Percentiles rank a stretch among this genome's conserved stretches.
phyloP scores from a whole-genome alignment of 1,140 invertebrate genomes.

The Caenorhabditis brenneri region DNA sequence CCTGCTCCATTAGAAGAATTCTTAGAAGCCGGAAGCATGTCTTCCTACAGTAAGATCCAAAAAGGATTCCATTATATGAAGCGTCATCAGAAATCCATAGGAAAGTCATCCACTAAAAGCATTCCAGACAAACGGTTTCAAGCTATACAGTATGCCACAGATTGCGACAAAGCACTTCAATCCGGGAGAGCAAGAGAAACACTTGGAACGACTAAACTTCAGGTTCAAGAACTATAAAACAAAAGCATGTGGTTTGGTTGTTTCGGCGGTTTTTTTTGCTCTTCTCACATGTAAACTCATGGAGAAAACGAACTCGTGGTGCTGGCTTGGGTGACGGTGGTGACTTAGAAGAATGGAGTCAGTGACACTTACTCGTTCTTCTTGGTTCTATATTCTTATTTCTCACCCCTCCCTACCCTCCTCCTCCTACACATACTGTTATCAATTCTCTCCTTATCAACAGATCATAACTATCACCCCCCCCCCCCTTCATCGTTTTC shows the following conservation, averaged over 20 bases:
- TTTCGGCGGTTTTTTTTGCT: no score
- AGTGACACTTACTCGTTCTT: conserved; percentile 10
- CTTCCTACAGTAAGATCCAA: no score
- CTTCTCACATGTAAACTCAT: background rate
- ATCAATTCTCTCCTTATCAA: conserved; percentile 21
- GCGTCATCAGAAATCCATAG: no score
- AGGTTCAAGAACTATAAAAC: background rate
- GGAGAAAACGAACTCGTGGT: background rate
- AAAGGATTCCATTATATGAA: no score
- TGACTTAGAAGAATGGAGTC: background rate
- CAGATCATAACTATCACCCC: conserved; percentile 28
- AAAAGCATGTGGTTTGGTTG: conserved; percentile 4
- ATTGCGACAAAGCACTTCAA: background rate
- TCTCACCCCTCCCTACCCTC: background rate
- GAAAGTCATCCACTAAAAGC: no score
- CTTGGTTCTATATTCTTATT: background rate
- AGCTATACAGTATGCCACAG: background rate
- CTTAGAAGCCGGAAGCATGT: no score
- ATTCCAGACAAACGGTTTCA: background rate
- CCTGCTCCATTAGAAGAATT: no score
- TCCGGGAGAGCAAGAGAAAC: background rate
- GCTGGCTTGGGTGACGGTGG: background rate
- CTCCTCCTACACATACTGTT: background rate
- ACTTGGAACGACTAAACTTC: background rate
- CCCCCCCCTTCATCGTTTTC: conserved; percentile 15